These are phyloP conservation scores for Anolis apletophallus DNA, from an alignment of 2,797 vertebrate genomes.

Conservation along the genomic window DNA sequence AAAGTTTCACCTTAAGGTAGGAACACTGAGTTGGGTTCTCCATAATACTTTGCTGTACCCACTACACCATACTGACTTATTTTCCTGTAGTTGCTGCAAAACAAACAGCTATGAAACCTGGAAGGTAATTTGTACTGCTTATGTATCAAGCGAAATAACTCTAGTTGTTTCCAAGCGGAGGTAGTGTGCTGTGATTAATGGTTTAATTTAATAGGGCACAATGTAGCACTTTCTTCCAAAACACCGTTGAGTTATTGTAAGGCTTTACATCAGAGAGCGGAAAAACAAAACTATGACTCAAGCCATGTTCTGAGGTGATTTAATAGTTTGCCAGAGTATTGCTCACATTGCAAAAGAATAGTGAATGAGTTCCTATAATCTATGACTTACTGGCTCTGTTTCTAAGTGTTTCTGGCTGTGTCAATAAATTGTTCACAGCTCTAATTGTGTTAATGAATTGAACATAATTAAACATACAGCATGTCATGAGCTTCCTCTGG, in stretches of 20 bases:
- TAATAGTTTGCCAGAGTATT: slow-evolving; percentile 53
- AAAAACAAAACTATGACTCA: slow-evolving; percentile 46
- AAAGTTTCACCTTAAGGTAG: not conserved
- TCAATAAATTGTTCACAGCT: slow-evolving; percentile 79
- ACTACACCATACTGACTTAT: not conserved
- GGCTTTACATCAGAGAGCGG: slow-evolving; percentile 37
- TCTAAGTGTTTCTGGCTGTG: slow-evolving; percentile 78
- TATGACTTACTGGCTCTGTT: slow-evolving; percentile 75
- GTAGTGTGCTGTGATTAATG: slow-evolving; percentile 34
- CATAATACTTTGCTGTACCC: not conserved
- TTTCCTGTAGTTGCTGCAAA: not conserved
- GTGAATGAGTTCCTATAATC: slow-evolving; percentile 62
- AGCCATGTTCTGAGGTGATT: slow-evolving; percentile 46
- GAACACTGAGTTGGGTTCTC: not conserved
- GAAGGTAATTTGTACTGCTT: slow-evolving; percentile 20
- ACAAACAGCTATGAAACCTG: not conserved
- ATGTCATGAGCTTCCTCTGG: slow-evolving; percentile 75
- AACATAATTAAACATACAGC: slow-evolving; percentile 80
- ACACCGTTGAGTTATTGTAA: slow-evolving; percentile 42
- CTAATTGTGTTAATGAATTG: slow-evolving; percentile 83
- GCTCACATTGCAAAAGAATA: slow-evolving; percentile 35
- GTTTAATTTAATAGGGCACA: slow-evolving; percentile 47
- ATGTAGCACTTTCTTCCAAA: slow-evolving; percentile 55
- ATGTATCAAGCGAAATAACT: slow-evolving; percentile 36
- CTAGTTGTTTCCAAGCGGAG: slow-evolving; percentile 5